Percentiles rank a stretch among this genome's conserved stretches.
These are phyloP conservation scores for Notolepis coatsorum DNA, from an alignment of 2,797 vertebrate genomes.

Conservation along the genomic window DNA sequence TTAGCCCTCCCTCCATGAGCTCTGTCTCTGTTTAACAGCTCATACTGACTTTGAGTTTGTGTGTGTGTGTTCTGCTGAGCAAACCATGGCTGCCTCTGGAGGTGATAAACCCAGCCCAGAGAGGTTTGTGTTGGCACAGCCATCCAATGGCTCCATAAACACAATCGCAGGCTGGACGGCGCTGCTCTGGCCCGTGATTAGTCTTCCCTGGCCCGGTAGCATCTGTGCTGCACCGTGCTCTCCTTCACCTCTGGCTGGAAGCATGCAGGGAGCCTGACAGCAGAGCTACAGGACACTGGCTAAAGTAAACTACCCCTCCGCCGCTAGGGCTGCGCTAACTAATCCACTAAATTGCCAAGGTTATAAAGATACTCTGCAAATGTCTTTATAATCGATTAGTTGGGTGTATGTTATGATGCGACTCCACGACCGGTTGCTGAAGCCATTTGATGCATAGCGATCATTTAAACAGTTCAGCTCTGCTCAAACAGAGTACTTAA, in stretches of 20 bases:
- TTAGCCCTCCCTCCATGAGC: too few species aligned
- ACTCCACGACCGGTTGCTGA: too few species aligned
- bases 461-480: too few species aligned
- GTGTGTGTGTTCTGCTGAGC: conserved; percentile 44
- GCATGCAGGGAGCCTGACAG: conserved; percentile 39
- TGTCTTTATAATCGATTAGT: too few species aligned
- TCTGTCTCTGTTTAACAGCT: conserved; percentile 69
- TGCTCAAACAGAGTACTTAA: too few species aligned
- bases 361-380: too few species aligned
- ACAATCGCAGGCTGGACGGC: conserved; percentile 63
- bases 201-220: conserved; percentile 55
- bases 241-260: conserved; percentile 33
- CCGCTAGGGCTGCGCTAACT: too few species aligned
- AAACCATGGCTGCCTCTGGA: conserved; percentile 73
- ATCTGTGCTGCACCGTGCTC: conserved; percentile 24
- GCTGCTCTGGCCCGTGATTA: conserved; percentile 62
- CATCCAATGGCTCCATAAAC: conserved; percentile 66
- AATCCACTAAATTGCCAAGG: too few species aligned
- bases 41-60: conserved; percentile 50
- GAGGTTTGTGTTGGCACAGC: conserved; percentile 64
- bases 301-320: conserved; percentile 60
- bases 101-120: conserved; percentile 67
- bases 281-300: conserved; percentile 17
- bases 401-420: too few species aligned
- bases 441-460: too few species aligned